Evolutionary conservation across 2,888 invertebrate genomes (phyloP).

Genomic region (Chorisops tibialis): DNA sequence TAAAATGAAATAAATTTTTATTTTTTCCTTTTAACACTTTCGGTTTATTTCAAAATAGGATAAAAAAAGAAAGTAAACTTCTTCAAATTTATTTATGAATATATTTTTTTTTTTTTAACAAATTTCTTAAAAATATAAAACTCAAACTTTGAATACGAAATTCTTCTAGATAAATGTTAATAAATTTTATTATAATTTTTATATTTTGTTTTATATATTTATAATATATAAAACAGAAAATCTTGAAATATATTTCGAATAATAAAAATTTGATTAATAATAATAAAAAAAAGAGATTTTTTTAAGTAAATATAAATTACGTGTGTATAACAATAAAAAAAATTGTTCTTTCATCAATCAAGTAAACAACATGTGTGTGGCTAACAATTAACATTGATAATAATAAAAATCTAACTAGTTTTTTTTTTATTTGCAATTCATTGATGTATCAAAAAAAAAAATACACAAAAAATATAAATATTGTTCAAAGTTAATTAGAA

Average conservation of each 20-base stretch:
- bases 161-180: constrained; percentile 18
- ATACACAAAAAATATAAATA: constrained; percentile 5
- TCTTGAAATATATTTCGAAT: neutral
- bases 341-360: constrained; percentile 5
- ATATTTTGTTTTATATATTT: too few species aligned
- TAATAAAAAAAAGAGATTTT: constrained; percentile 7
- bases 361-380: constrained; percentile 5
- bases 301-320: constrained; percentile 1
- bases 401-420: constrained; percentile 4
- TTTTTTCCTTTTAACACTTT: neutral
- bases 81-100: neutral
- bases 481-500: neutral
- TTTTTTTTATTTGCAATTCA: constrained; percentile 21
- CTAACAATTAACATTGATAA: constrained; percentile 15
- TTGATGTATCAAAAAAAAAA: constrained; percentile 32
- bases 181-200: constrained; percentile 15
- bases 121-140: constrained; percentile 22
- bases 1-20: neutral
- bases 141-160: constrained; percentile 33
- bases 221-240: constrained; percentile 5
- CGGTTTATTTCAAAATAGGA: neutral
- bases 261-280: constrained; percentile 15
- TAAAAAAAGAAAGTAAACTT: neutral
- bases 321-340: neutral
- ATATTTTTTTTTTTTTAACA: neutral